Conservation (phyloP, 92 coral and sea anemone species). For the Montipora capitata region DNA sequence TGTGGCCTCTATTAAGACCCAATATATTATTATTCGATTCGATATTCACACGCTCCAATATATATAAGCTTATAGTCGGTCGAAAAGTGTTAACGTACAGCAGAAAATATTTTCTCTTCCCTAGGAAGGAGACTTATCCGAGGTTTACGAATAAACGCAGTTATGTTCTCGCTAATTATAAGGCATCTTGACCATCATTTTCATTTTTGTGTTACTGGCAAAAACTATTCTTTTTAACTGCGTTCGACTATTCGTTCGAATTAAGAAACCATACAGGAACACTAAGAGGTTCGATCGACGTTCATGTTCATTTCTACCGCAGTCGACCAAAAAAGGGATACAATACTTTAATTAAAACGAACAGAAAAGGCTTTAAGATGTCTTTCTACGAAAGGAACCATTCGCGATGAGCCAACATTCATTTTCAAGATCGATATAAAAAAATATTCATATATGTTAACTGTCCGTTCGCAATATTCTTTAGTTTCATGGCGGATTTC, state of each 20-base stretch:
- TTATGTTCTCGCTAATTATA: not conserved
- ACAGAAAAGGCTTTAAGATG: not conserved
- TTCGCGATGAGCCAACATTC: conserved; percentile 12
- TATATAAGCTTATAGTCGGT: not conserved
- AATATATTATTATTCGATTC: conserved; percentile 18
- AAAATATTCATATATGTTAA: conserved; percentile 8
- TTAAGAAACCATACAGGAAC: not conserved
- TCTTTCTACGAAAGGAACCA: not conserved
- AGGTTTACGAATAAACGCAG: not conserved
- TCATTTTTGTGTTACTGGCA: not conserved
- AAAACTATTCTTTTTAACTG: not conserved
- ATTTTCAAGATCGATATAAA: conserved; percentile 21
- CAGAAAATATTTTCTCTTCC: too few relatives aligned
- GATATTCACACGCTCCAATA: conserved; percentile 46
- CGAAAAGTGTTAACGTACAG: too few relatives aligned
- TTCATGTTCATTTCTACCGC: not conserved
- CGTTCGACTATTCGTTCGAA: conserved; percentile 7
- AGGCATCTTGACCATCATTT: conserved; percentile 8
- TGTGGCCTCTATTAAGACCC: not conserved
- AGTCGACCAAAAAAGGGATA: not conserved
- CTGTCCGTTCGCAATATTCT: conserved; percentile 22
- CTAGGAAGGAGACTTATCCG: too few relatives aligned
- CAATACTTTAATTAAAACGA: not conserved
- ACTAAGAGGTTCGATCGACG: conserved; percentile 3
- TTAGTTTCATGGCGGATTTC: conserved; percentile 21